These are phyloP conservation scores for Hermaeophaga mercurialis DNA, from an alignment of 2,888 invertebrate species.

Conservation along the genomic window DNA sequence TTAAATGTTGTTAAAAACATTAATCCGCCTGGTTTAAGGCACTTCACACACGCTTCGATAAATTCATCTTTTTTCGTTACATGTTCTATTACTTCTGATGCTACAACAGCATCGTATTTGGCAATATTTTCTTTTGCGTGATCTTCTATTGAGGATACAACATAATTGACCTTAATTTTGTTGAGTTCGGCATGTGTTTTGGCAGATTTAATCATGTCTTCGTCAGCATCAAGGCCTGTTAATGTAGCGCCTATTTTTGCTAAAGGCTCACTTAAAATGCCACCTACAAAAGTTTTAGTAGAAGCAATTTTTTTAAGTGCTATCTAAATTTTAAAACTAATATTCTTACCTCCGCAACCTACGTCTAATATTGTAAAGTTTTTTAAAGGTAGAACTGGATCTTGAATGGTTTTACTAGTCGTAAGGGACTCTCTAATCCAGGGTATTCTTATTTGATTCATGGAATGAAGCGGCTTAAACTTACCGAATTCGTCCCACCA, in stretches of 20 bases:
- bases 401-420: slow-evolving; percentile 53
- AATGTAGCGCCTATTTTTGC: slow-evolving; percentile 81
- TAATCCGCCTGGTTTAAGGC: slow-evolving; percentile 66
- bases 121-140: slow-evolving; percentile 52
- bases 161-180: slow-evolving; percentile 59
- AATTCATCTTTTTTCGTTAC: slow-evolving; percentile 75
- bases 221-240: slow-evolving; percentile 81
- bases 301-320: too few relatives aligned
- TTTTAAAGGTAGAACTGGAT: slow-evolving; percentile 64
- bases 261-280: slow-evolving; percentile 63
- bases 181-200: slow-evolving; percentile 64
- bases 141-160: slow-evolving; percentile 64
- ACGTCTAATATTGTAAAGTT: slow-evolving; percentile 79
- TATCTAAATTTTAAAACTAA: too few relatives aligned
- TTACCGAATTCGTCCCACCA: slow-evolving; percentile 82
- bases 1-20: slow-evolving; percentile 74
- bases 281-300: slow-evolving; percentile 52
- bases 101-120: slow-evolving; percentile 80
- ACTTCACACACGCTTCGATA: slow-evolving; percentile 67
- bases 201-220: slow-evolving; percentile 72
- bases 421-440: slow-evolving; percentile 76
- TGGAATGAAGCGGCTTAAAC: slow-evolving; percentile 72
- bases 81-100: slow-evolving; percentile 92
- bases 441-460: slow-evolving; percentile 75
- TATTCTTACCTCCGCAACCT: slow-evolving; percentile 78